These are phyloP conservation scores for Tympanuchus pallidicinctus DNA, from an alignment of 2,113 vertebrate species.

Conservation along the genomic window DNA sequence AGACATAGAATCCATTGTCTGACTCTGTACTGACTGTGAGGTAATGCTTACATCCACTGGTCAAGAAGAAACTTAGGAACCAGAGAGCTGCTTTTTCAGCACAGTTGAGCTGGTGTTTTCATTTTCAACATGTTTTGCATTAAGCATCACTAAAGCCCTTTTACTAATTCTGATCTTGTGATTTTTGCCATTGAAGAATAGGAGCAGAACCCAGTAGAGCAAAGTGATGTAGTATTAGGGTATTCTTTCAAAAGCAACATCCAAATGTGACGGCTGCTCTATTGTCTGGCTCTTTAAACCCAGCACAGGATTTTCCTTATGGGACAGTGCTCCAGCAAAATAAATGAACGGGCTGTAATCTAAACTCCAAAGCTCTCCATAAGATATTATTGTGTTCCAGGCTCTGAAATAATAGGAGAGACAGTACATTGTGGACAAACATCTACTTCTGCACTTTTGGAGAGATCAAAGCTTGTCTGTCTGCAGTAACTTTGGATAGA, in stretches of 20 bases:
- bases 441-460: conserved; percentile 18
- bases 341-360: conserved; percentile 61
- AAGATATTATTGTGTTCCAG: conserved; percentile 59
- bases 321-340: conserved; percentile 61
- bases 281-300: conserved; percentile 61
- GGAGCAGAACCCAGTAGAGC: conserved; percentile 50
- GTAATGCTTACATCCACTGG: neutral
- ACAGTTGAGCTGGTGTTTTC: conserved; percentile 42
- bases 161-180: conserved; percentile 57
- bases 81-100: conserved; percentile 57
- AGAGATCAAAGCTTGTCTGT: conserved; percentile 55
- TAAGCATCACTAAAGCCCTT: conserved; percentile 46
- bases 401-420: conserved; percentile 35
- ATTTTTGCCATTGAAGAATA: conserved; percentile 55
- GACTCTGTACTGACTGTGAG: neutral
- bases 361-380: conserved; percentile 62
- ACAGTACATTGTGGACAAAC: conserved; percentile 5
- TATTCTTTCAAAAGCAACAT: conserved; percentile 71
- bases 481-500: conserved; percentile 27
- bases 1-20: neutral
- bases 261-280: conserved; percentile 53
- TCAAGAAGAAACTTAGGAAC: conserved; percentile 37
- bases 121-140: conserved; percentile 49
- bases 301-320: conserved; percentile 57
- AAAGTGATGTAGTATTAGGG: conserved; percentile 56